These are phyloP conservation scores for Neomorphus geoffroyi DNA, from an alignment of 2,797 vertebrate genomes.

Conservation along the genomic window DNA sequence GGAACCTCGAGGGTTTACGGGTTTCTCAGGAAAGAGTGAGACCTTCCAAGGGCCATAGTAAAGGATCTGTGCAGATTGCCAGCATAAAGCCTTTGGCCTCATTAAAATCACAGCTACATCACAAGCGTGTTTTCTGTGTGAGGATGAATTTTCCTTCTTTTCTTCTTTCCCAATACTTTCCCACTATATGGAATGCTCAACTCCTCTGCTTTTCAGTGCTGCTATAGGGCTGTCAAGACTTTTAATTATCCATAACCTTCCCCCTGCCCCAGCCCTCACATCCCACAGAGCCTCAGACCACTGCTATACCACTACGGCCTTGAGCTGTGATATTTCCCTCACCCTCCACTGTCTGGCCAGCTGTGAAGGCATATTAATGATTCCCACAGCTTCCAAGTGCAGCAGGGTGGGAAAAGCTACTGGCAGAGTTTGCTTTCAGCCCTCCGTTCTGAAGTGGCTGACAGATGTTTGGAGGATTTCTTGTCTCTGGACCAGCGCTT, in stretches of 20 bases:
- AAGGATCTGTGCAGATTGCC: neutral
- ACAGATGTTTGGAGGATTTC: constrained; percentile 51
- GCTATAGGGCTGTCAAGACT: neutral
- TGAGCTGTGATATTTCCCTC: neutral
- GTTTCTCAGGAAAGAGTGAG: neutral
- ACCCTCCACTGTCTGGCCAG: neutral
- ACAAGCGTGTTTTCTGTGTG: neutral
- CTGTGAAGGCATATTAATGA: neutral
- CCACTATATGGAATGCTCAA: neutral
- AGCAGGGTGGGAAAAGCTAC: constrained; percentile 3
- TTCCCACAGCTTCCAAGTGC: neutral
- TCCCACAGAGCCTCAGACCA: neutral
- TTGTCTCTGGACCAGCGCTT: constrained; percentile 37
- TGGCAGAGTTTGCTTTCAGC: neutral
- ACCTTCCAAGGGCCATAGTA: neutral
- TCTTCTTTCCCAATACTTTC: neutral
- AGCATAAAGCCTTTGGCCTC: neutral
- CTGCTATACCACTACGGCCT: neutral
- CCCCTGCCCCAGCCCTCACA: neutral
- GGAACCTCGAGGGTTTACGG: neutral
- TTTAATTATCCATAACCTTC: neutral
- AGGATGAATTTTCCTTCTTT: neutral
- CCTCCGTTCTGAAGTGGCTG: neutral
- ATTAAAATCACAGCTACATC: neutral
- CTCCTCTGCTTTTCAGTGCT: neutral